Percentiles rank a stretch among this genome's conserved stretches.
phyloP scores from a whole-genome alignment of 2,113 vertebrate genomes.

The mouse (Mus musculus) region GRCm39 chrX:81353501-81354000 shows the following conservation, averaged over 20 bases:
- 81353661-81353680: neutral
- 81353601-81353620: neutral
- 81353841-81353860: neutral
- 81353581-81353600: slow-evolving; percentile 13
- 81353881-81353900: slow-evolving; percentile 41
- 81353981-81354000: slow-evolving; percentile 77
- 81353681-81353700: neutral
- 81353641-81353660: neutral
- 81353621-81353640: neutral
- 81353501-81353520: neutral
- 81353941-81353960: slow-evolving; percentile 81
- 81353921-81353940: slow-evolving; percentile 81
- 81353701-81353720: slow-evolving; percentile 18
- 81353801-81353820: slow-evolving; percentile 9
- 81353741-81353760: slow-evolving; percentile 58
- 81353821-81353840: neutral
- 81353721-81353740: slow-evolving; percentile 19
- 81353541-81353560: neutral
- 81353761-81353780: slow-evolving; percentile 54
- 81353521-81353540: slow-evolving; percentile 24
- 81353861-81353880: neutral
- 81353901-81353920: slow-evolving; percentile 59
- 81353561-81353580: neutral
- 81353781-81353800: slow-evolving; percentile 51
- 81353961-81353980: slow-evolving; percentile 81